These are phyloP conservation scores for Melanchra persicariae DNA, from an alignment of 2,888 invertebrate species.

Conservation along the genomic window DNA sequence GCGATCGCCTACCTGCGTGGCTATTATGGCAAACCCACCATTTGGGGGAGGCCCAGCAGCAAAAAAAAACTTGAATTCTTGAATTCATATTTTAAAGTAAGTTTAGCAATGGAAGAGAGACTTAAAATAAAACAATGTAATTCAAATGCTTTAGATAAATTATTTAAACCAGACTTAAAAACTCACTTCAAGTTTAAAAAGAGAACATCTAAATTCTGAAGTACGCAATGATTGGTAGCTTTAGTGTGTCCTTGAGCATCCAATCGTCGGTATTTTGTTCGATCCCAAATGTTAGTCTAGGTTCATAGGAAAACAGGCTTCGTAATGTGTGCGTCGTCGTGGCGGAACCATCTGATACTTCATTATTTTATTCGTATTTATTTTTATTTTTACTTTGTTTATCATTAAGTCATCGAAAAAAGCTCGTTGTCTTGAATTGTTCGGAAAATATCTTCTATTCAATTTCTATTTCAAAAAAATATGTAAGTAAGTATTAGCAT, in stretches of 20 bases:
- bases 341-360: not conserved
- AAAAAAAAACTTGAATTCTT: no score
- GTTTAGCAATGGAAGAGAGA: no score
- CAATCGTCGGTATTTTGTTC: slow-evolving; percentile 35
- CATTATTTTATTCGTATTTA: not conserved
- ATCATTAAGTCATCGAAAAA: no score
- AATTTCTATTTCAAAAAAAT: no score
- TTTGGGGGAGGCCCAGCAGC: no score
- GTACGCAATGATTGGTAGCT: slow-evolving; percentile 19
- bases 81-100: no score
- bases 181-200: not conserved
- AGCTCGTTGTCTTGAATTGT: no score
- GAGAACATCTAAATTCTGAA: not conserved
- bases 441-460: no score
- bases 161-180: not conserved
- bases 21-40: no score
- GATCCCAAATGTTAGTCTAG: slow-evolving; percentile 32
- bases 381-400: no score
- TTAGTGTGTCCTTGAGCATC: slow-evolving; percentile 34
- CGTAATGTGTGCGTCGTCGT: not conserved
- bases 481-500: no score
- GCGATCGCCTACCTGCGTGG: no score
- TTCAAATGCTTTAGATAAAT: not conserved
- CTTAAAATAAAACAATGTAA: not conserved
- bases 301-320: slow-evolving; percentile 40